These are phyloP conservation scores for Eutolmus rufibarbis DNA, from an alignment of 2,888 invertebrate genomes.

Conservation along the genomic window DNA sequence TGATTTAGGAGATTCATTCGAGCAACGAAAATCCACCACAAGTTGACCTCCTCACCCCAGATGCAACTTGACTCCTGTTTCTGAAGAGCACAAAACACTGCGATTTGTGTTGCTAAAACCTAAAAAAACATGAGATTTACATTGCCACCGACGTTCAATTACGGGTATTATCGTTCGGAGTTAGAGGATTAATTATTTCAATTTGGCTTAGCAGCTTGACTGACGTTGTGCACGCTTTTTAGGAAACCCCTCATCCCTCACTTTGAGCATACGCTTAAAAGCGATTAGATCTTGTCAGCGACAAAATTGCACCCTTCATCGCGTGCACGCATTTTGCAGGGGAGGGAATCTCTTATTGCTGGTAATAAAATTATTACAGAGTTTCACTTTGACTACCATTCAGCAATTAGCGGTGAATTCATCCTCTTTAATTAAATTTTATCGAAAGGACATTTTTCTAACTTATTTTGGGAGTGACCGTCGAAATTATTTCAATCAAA, in stretches of 20 bases:
- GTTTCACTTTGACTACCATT: conserved; percentile 3
- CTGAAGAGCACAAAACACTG: not conserved
- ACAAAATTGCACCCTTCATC: not conserved
- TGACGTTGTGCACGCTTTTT: not conserved
- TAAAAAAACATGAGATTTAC: not conserved
- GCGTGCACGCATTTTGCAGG: not conserved
- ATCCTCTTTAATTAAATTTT: conserved; percentile 24
- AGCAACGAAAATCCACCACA: not conserved
- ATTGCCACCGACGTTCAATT: conserved; percentile 13
- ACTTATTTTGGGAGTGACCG: not conserved
- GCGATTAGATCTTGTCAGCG: not conserved
- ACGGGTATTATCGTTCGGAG: not conserved
- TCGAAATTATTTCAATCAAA: conserved; percentile 4
- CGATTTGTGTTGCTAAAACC: not conserved
- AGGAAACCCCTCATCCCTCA: not conserved
- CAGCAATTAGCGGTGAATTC: conserved; percentile 15
- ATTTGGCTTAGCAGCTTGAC: conserved; percentile 28
- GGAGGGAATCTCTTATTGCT: not conserved
- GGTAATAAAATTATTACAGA: conserved; percentile 3
- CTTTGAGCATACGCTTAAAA: conserved; percentile 13
- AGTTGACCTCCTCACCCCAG: not conserved
- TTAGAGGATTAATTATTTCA: conserved; percentile 31
- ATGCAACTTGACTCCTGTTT: not conserved
- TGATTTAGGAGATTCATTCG: not conserved
- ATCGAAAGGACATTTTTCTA: not conserved